Conservation (phyloP, 2,888 invertebrate species). For the Drosophila tanythrix region DNA sequence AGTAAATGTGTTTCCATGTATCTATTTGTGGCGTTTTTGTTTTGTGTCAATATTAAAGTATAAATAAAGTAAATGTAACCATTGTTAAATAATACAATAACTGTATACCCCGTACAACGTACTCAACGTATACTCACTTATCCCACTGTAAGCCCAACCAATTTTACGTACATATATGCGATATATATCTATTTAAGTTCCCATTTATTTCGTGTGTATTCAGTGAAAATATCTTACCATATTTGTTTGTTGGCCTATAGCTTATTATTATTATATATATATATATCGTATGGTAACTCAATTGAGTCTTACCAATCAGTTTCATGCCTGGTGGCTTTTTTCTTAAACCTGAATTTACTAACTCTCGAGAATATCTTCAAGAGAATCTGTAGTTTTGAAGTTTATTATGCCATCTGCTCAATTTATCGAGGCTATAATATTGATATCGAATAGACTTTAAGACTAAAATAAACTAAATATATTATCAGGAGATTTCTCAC, state of each 20-base stretch:
- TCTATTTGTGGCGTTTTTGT: slow-evolving; percentile 69
- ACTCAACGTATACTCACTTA: slow-evolving; percentile 19
- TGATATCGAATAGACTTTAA: not conserved
- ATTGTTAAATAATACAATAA: slow-evolving; percentile 39
- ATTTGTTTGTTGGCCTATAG: slow-evolving; percentile 24
- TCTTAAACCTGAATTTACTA: not conserved
- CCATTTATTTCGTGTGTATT: slow-evolving; percentile 29
- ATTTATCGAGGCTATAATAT: not conserved
- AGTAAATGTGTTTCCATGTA: slow-evolving; percentile 79
- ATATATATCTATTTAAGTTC: slow-evolving; percentile 31
- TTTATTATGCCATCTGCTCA: not conserved
- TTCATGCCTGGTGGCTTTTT: not conserved
- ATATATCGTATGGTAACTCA: slow-evolving; percentile 23
- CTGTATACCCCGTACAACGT: slow-evolving; percentile 28
- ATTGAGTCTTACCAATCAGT: not conserved
- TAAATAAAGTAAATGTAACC: slow-evolving; percentile 47
- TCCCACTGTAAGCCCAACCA: slow-evolving; percentile 10
- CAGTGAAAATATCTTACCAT: slow-evolving; percentile 22
- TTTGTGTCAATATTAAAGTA: slow-evolving; percentile 49
- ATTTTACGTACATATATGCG: slow-evolving; percentile 6
- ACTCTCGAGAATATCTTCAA: not conserved
- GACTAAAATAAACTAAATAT: not conserved
- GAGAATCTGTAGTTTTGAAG: not conserved
- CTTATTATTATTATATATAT: slow-evolving; percentile 5
- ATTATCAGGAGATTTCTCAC: not conserved